These are phyloP conservation scores for Ectemnius cavifrons DNA, from an alignment of 2,888 invertebrate genomes.

Conservation along the genomic window DNA sequence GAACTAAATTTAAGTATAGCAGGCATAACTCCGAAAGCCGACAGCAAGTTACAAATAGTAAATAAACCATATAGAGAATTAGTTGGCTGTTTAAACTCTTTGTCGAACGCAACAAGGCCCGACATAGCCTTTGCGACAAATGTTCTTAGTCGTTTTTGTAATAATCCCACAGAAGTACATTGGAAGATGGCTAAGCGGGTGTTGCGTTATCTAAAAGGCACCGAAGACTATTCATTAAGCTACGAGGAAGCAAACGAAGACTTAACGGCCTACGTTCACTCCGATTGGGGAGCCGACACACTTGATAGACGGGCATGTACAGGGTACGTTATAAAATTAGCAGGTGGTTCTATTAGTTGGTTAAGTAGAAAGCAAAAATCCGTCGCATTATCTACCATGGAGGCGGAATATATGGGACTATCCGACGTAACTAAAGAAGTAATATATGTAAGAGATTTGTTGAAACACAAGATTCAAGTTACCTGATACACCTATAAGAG, in stretches of 20 bases:
- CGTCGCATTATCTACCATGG: conserved; percentile 64
- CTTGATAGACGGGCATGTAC: conserved; percentile 31
- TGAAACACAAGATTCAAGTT: not conserved
- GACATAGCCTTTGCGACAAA: not conserved
- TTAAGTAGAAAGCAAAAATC: conserved; percentile 54
- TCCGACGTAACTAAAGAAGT: not conserved
- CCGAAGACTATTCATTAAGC: not conserved
- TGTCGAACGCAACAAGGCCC: not conserved
- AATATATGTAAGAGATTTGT: not conserved
- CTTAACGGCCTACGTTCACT: conserved; percentile 47
- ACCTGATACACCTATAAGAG: not conserved
- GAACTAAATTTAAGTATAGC: not conserved
- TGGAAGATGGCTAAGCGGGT: not conserved
- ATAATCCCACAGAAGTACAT: not conserved
- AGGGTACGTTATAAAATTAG: conserved; percentile 25
- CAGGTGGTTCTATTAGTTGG: conserved; percentile 25
- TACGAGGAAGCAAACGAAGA: not conserved
- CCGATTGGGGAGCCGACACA: conserved; percentile 58
- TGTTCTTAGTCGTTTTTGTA: not conserved
- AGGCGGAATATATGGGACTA: conserved; percentile 59
- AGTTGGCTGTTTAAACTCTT: not conserved
- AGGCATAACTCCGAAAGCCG: not conserved
- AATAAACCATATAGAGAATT: not conserved
- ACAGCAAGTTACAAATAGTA: conserved; percentile 1
- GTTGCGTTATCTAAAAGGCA: not conserved